Conservation (phyloP, 2,113 vertebrate genomes). For the Myiagra hebetior region DNA sequence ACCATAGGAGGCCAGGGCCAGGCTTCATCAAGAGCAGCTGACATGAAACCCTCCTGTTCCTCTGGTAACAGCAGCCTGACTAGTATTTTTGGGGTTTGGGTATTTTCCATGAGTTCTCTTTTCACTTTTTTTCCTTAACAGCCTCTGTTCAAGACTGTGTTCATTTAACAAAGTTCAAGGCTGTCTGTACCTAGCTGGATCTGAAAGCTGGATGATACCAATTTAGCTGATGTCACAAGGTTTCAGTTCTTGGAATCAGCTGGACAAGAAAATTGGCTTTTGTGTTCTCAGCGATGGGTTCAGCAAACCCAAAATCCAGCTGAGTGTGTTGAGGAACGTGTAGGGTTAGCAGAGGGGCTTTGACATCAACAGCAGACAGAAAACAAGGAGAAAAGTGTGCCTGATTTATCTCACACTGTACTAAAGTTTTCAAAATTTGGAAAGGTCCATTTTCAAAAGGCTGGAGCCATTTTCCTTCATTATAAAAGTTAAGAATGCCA, state of each 20-base stretch:
- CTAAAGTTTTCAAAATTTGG: neutral
- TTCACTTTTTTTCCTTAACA: neutral
- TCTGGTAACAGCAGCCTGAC: neutral
- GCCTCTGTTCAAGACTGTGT: neutral
- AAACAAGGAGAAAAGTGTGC: neutral
- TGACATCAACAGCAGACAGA: neutral
- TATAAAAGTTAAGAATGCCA: neutral
- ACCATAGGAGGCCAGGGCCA: neutral
- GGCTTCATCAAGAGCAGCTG: neutral
- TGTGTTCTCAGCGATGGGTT: accelerated
- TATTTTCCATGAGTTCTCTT: neutral
- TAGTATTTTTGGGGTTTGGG: neutral
- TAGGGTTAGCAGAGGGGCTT: neutral
- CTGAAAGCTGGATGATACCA: neutral
- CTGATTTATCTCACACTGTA: neutral
- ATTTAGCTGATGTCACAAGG: neutral
- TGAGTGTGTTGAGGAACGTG: neutral
- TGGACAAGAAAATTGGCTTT: neutral
- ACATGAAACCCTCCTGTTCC: neutral
- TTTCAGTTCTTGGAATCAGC: neutral
- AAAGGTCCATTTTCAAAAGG: neutral
- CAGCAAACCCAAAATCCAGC: neutral
- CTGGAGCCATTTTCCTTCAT: neutral
- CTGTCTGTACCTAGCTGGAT: neutral
- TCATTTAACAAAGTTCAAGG: neutral